Evolutionary conservation across 1,140 invertebrate genomes (phyloP).

Genomic region (Rhynchophorus ferrugineus): DNA sequence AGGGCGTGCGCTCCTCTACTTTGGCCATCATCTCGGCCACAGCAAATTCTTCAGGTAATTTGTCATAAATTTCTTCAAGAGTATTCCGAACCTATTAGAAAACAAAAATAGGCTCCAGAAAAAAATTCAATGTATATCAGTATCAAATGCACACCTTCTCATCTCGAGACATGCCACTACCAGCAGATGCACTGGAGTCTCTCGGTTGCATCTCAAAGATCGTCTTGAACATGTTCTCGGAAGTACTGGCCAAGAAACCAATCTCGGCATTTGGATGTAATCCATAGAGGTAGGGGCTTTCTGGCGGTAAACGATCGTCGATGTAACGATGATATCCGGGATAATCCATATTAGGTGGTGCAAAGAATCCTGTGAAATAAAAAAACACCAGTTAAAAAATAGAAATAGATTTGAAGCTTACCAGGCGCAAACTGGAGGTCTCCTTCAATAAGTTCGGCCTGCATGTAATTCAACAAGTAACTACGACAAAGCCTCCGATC

Average conservation of each 20-base stretch:
- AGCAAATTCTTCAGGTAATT: slow-evolving; percentile 84
- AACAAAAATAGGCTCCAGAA: neutral
- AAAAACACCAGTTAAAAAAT: neutral
- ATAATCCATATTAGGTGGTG: slow-evolving; percentile 82
- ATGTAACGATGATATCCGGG: slow-evolving; percentile 82
- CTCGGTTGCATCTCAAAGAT: slow-evolving; percentile 89
- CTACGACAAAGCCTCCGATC: slow-evolving; percentile 80
- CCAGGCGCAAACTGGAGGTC: slow-evolving; percentile 75
- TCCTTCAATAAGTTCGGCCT: slow-evolving; percentile 69
- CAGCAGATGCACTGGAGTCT: slow-evolving; percentile 60
- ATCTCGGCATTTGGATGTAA: slow-evolving; percentile 94
- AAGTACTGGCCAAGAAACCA: slow-evolving; percentile 80
- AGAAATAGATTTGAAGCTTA: no score
- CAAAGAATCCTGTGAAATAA: slow-evolving; percentile 42
- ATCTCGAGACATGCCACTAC: slow-evolving; percentile 61
- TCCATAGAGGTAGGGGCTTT: slow-evolving; percentile 86
- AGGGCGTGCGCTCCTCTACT: slow-evolving; percentile 85
- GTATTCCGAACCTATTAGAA: slow-evolving; percentile 59
- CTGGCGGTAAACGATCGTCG: slow-evolving; percentile 77
- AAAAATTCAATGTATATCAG: neutral
- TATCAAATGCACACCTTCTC: slow-evolving; percentile 58
- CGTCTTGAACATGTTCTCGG: slow-evolving; percentile 80
- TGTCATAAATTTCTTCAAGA: slow-evolving; percentile 83
- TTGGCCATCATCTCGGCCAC: slow-evolving; percentile 78
- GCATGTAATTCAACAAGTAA: slow-evolving; percentile 83